Base-by-base conservation (phyloP, 2,888 invertebrate species). In the Allacma fusca region DNA sequence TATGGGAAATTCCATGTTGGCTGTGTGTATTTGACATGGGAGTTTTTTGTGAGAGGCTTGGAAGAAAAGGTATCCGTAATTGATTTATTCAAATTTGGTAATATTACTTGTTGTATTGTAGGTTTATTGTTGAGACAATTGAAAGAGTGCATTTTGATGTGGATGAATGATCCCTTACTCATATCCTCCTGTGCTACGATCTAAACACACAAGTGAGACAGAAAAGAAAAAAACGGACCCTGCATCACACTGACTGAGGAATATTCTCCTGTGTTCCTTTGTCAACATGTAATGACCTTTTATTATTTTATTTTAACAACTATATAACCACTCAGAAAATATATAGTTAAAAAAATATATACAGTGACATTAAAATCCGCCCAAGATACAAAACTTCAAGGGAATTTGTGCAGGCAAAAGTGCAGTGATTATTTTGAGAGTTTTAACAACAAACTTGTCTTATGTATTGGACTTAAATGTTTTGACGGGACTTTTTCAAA, bases 101-200 rank as follows among this genome's bases (percentile, higher is more conserved):
- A 50, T 50, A 16, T 50, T 50, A 13, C 50, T 50, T 50, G 50
- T 50, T 73, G 59, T 70, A 44, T 73, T 64, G 73, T 73, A 73
- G 73, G 73, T 73, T 73, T 73, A 73, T 40, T 73, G 73, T 73
- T 62, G 40, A 21, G 13, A 16, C 62, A 62, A 24, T 50, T 50
- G 50, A 73, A 73, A 62, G 57, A 73, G 73, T 73, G 73, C 62
- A 73, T 73, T 73, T 73, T 73, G 73, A 73, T 73, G 73, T 73
- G 73, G 73, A 73, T 73, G 73, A 73, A 62, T 73, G 73, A 73
- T 73, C 73, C 62, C 34, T 62, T 72, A 59, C 59, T 73, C 73
- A n/a, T 19, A 40, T 72, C 34, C 59, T 64, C 71, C 71, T 71
- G 71, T 71, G 71, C 28, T 28, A 50, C 29, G 21, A 57, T 12